Evolutionary conservation across 2,113 vertebrate species (phyloP).

Genomic region (Cathartes aura): DNA sequence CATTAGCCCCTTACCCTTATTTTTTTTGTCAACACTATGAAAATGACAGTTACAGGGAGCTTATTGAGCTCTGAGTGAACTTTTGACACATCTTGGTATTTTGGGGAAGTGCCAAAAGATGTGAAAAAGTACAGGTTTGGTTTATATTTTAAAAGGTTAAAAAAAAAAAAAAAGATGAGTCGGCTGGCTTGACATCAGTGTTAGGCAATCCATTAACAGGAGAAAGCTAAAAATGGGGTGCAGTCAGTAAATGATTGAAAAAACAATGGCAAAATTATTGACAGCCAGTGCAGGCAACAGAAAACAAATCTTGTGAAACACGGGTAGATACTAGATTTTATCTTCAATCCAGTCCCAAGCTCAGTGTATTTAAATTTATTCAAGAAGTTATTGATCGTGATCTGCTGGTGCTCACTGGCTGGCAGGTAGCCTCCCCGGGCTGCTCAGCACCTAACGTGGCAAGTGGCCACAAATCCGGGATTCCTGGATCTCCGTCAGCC

Average conservation of each 20-base stretch:
- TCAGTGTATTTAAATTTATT: neutral
- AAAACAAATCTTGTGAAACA: neutral
- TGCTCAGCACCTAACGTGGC: neutral
- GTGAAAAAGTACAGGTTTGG: neutral
- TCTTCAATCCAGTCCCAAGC: neutral
- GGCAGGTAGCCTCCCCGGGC: neutral
- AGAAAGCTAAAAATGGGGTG: neutral
- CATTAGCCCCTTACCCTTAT: neutral
- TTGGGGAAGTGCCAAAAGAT: neutral
- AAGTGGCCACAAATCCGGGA: neutral
- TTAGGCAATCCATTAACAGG: neutral
- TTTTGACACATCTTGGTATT: neutral
- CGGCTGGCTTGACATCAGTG: neutral
- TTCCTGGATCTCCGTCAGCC: neutral
- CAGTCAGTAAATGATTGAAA: neutral
- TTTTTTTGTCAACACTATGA: neutral
- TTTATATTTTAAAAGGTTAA: neutral
- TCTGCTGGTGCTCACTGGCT: neutral
- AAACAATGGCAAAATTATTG: neutral
- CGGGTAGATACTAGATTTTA: neutral
- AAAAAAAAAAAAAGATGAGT: neutral
- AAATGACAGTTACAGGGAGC: neutral
- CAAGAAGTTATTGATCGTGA: neutral
- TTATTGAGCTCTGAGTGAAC: neutral
- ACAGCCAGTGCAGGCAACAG: neutral